Conservation (phyloP, 2,113 vertebrate genomes). For the Glaucidium brasilianum region DNA sequence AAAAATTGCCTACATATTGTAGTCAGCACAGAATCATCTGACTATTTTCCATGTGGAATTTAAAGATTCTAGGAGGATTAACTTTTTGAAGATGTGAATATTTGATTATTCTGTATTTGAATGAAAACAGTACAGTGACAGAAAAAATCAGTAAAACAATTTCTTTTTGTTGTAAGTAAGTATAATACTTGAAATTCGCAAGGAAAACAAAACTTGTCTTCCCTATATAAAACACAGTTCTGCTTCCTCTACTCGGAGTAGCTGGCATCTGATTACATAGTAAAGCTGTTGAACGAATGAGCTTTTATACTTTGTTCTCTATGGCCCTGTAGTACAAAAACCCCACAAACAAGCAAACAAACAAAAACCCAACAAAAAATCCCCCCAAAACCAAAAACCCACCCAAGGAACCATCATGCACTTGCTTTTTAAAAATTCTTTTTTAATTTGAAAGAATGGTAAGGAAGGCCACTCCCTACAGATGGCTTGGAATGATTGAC, state of each 20-base stretch:
- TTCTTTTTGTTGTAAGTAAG: background rate
- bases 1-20: background rate
- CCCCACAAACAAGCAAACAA: background rate
- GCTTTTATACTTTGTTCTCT: background rate
- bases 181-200: background rate
- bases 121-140: background rate
- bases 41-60: background rate
- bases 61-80: conserved; percentile 41
- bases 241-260: background rate
- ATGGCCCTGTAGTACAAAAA: background rate
- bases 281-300: background rate
- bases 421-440: background rate
- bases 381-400: no score
- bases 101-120: background rate
- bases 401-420: no score
- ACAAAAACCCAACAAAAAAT: no score
- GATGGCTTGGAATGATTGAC: background rate
- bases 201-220: background rate
- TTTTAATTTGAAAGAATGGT: background rate
- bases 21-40: conserved; percentile 9
- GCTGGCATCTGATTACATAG: background rate
- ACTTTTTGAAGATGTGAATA: conserved; percentile 5
- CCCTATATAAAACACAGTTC: background rate
- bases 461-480: background rate
- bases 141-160: background rate